Evolutionary conservation across 2,888 invertebrate genomes (phyloP).

Genomic region (Steinernema hermaphroditum): DNA sequence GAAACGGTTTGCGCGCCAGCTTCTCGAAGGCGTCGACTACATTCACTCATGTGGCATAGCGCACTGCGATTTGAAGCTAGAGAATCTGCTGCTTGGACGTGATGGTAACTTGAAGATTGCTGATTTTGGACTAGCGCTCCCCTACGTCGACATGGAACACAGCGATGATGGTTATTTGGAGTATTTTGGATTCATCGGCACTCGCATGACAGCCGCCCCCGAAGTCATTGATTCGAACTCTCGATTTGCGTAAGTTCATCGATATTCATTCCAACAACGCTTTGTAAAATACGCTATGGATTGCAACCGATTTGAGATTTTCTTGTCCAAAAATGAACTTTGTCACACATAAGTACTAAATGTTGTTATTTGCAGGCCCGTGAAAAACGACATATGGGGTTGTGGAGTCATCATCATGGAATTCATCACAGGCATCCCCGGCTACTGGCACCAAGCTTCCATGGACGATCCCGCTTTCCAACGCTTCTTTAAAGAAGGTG

Average conservation of each 20-base stretch:
- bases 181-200: slow-evolving; percentile 9
- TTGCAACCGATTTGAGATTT: too few species aligned
- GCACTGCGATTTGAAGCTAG: slow-evolving; percentile 3
- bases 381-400: slow-evolving; percentile 13
- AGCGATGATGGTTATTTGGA: background rate
- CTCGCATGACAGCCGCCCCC: background rate
- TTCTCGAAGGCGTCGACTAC: slow-evolving; percentile 22
- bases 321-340: too few species aligned
- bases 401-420: slow-evolving; percentile 15
- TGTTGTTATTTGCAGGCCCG: background rate
- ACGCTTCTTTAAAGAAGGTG: background rate
- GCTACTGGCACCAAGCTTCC: background rate
- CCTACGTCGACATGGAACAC: background rate
- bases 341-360: background rate
- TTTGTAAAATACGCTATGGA: too few species aligned
- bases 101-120: slow-evolving; percentile 62
- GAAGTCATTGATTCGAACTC: background rate
- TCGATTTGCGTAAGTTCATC: background rate
- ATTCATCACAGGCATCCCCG: background rate
- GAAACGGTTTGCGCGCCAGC: slow-evolving; percentile 4
- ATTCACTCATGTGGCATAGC: slow-evolving; percentile 5
- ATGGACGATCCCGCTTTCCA: background rate
- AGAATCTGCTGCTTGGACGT: background rate
- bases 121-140: slow-evolving; percentile 62
- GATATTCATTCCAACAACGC: background rate